Conservation (phyloP, 2,888 invertebrate genomes). For the Morpho achilles region DNA sequence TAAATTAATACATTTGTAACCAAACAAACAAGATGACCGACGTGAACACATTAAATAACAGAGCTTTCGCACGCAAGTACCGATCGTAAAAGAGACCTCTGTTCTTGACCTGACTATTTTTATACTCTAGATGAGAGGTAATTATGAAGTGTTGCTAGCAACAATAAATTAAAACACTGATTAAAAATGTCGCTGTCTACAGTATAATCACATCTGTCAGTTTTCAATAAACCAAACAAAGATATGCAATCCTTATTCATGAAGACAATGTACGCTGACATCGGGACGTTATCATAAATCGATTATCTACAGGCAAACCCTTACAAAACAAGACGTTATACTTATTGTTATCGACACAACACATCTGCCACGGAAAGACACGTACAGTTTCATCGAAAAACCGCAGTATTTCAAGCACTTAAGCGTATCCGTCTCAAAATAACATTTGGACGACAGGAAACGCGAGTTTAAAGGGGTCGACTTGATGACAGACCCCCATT, state of each 20-base stretch:
- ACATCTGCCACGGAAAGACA: constrained; percentile 24
- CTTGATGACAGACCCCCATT: constrained; percentile 69
- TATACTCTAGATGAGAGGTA: no score
- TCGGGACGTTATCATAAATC: constrained; percentile 14
- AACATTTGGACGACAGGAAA: constrained; percentile 56
- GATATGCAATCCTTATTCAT: no score
- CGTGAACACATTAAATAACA: no score
- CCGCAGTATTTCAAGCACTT: constrained; percentile 30
- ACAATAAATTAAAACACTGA: no score
- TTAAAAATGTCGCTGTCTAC: no score
- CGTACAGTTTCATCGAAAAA: constrained; percentile 22
- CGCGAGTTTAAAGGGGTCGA: constrained; percentile 64
- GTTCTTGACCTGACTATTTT: no score
- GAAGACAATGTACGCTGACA: constrained; percentile 1
- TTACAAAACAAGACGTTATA: constrained; percentile 7
- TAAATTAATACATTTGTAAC: no score
- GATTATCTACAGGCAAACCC: constrained; percentile 15
- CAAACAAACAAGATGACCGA: no score
- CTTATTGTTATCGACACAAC: constrained; percentile 22
- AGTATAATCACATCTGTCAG: not conserved
- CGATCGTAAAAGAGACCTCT: no score
- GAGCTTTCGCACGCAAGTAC: no score
- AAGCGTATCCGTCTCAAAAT: constrained; percentile 37
- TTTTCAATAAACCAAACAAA: not conserved
- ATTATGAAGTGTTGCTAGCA: no score